Conservation (phyloP, 2,113 vertebrate genomes). For the Macquaria ambigua region DNA sequence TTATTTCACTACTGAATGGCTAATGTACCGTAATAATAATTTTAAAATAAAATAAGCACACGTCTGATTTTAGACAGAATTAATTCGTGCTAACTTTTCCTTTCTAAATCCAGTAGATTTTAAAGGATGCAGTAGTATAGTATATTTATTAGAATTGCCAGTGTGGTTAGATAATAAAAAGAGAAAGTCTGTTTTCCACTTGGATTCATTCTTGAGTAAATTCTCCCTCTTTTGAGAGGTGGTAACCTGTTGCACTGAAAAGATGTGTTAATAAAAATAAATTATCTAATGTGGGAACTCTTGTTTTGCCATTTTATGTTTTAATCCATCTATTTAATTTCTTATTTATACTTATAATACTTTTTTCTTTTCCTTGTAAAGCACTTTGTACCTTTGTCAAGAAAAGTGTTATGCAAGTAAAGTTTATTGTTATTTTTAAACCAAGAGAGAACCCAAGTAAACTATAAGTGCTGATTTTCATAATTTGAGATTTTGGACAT, state of each 20-base stretch:
- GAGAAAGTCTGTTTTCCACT: background rate
- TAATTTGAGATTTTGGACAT: background rate
- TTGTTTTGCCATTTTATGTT: background rate
- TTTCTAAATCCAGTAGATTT: background rate
- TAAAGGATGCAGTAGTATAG: background rate
- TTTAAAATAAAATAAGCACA: background rate
- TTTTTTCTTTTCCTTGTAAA: background rate
- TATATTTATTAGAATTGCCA: background rate
- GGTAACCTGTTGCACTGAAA: background rate
- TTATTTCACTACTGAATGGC: background rate
- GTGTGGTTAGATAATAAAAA: background rate
- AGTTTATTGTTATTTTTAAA: background rate
- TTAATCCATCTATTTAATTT: background rate
- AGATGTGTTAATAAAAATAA: background rate
- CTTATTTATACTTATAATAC: background rate
- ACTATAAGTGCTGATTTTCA: background rate
- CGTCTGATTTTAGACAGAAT: background rate
- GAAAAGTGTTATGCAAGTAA: background rate
- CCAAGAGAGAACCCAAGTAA: background rate
- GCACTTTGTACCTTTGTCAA: background rate
- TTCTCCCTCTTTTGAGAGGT: background rate
- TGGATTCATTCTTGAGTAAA: background rate
- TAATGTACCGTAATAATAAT: background rate
- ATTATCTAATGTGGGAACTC: too few relatives aligned
- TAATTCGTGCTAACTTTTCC: background rate